phyloP scores from a whole-genome alignment of 1,140 invertebrate species.

The Drosophila biarmipes region DNA sequence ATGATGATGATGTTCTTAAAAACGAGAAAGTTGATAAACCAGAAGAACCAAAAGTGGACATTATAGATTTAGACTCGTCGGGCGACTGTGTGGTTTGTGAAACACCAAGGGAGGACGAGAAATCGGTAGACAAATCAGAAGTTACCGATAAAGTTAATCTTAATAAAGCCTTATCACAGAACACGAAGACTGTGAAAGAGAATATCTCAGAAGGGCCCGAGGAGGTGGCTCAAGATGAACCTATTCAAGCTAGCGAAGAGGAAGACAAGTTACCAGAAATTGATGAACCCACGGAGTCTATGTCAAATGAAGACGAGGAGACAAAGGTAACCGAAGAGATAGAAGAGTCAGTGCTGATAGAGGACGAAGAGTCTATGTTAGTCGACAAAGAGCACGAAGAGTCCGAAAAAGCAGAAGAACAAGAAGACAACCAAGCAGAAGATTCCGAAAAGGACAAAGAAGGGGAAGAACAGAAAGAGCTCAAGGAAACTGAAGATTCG shows the following conservation, averaged over 20 bases:
- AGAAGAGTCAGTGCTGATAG: not conserved
- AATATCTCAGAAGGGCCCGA: not conserved
- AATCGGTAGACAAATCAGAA: not conserved
- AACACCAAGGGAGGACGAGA: not conserved
- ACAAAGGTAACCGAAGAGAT: not conserved
- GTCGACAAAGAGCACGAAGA: not conserved
- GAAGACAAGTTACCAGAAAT: not conserved
- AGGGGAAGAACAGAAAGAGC: not conserved
- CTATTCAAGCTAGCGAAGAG: not conserved
- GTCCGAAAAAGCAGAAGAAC: not conserved
- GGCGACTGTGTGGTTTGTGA: conserved; percentile 23
- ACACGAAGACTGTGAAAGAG: not conserved
- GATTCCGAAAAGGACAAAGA: not conserved
- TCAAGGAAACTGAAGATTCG: not conserved
- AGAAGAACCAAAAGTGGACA: conserved; percentile 1
- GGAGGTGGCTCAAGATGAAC: not conserved
- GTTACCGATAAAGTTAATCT: not conserved
- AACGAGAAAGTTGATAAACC: not conserved
- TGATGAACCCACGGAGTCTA: not conserved
- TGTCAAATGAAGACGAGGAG: not conserved
- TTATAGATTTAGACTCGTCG: conserved; percentile 53
- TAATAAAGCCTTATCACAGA: not conserved
- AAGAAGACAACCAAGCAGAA: not conserved
- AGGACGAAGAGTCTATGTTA: too few species aligned
- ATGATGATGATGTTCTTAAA: conserved; percentile 29